Percentiles rank a stretch among this genome's conserved stretches.
These are phyloP conservation scores for Exocentrus adspersus DNA, from an alignment of 2,888 invertebrate species.

Conservation along the genomic window DNA sequence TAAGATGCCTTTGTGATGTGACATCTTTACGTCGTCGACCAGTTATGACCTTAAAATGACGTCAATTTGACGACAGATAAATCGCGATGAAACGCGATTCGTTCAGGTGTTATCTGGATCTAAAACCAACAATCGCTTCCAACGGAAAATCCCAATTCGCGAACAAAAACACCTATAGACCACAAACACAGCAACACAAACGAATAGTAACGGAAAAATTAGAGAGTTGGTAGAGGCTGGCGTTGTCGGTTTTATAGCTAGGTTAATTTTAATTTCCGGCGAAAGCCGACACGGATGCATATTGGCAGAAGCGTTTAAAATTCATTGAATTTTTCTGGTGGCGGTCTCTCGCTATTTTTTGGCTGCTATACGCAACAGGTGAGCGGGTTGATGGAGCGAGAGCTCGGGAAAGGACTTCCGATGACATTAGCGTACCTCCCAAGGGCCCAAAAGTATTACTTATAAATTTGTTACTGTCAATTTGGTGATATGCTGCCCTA, in stretches of 20 bases:
- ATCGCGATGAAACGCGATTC: background rate
- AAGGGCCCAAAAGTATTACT: too few relatives aligned
- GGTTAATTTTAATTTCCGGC: conserved; percentile 34
- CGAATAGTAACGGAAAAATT: conserved; percentile 20
- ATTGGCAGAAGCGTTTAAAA: conserved; percentile 53
- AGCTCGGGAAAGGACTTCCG: conserved; percentile 24
- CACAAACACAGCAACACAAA: conserved; percentile 3
- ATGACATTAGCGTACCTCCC: background rate
- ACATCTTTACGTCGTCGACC: too few relatives aligned
- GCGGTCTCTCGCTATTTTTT: conserved; percentile 50
- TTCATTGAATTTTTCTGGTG: conserved; percentile 59
- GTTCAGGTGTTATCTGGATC: background rate
- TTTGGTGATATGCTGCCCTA: too few relatives aligned
- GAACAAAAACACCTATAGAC: background rate
- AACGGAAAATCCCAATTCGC: background rate
- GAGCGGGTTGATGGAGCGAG: conserved; percentile 38
- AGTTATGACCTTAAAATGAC: too few relatives aligned
- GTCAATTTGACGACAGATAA: too few relatives aligned
- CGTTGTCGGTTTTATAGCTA: conserved; percentile 28
- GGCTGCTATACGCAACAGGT: conserved; percentile 51
- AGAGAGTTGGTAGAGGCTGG: conserved; percentile 25
- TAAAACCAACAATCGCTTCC: background rate
- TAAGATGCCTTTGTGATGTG: too few relatives aligned
- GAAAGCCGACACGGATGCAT: conserved; percentile 29
- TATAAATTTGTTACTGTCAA: too few relatives aligned